These are phyloP conservation scores for Pseudochirops corinnae DNA, from an alignment of 2,797 vertebrate genomes.

Conservation along the genomic window DNA sequence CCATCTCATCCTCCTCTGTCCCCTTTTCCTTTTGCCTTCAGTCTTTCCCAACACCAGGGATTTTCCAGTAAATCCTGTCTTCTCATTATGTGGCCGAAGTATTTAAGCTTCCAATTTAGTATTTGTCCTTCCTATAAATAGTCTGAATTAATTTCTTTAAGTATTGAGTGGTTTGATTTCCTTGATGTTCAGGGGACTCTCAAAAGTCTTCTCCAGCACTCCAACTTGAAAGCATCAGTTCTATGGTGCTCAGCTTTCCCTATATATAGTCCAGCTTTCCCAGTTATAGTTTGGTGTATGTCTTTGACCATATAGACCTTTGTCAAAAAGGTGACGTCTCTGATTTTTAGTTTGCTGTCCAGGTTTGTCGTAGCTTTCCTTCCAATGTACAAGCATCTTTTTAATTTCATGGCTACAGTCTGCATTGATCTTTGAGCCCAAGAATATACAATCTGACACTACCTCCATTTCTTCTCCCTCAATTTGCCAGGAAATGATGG, in stretches of 20 bases:
- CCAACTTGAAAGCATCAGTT: background rate
- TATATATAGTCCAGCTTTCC: background rate
- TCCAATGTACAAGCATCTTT: background rate
- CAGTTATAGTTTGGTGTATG: background rate
- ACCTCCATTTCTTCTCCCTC: background rate
- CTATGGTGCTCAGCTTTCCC: background rate
- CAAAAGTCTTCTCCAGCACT: background rate
- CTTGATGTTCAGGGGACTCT: background rate
- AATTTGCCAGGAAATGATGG: background rate
- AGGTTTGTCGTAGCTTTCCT: background rate
- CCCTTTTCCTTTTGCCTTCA: background rate
- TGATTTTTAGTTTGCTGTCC: background rate
- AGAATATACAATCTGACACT: background rate
- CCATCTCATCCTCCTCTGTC: background rate
- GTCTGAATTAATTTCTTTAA: background rate
- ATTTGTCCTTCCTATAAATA: background rate
- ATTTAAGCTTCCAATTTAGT: background rate
- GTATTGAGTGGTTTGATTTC: background rate
- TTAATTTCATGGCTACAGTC: background rate
- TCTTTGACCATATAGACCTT: background rate
- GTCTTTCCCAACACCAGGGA: background rate
- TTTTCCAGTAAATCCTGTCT: background rate
- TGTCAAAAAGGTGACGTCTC: background rate
- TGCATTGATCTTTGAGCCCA: background rate
- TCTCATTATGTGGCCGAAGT: background rate